phyloP scores from a whole-genome alignment of 2,888 invertebrate genomes.

The Lithosia quadra region DNA sequence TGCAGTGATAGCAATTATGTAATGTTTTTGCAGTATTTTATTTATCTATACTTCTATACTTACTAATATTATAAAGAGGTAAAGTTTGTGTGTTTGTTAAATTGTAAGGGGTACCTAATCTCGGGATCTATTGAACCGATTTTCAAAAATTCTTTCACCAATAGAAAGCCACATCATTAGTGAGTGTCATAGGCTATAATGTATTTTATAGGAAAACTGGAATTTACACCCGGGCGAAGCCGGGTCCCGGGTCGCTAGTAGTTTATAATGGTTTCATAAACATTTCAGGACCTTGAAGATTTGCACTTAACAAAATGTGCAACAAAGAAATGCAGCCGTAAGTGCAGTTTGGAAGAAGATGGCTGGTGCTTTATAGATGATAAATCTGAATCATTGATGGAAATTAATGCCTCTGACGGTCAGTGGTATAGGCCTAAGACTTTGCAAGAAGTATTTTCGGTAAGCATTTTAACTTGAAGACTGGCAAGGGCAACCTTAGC shows the following conservation, averaged over 20 bases:
- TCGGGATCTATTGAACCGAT: too few relatives aligned
- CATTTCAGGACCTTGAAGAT: slow-evolving; percentile 80
- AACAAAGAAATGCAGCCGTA: slow-evolving; percentile 56
- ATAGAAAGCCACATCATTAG: too few relatives aligned
- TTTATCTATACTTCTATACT: too few relatives aligned
- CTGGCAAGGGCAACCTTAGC: too few relatives aligned
- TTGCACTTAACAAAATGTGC: slow-evolving; percentile 65
- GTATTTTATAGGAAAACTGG: too few relatives aligned
- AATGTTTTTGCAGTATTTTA: neutral
- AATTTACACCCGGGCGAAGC: too few relatives aligned
- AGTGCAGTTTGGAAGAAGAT: slow-evolving; percentile 55
- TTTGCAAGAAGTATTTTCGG: slow-evolving; percentile 85
- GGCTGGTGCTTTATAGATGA: slow-evolving; percentile 74
- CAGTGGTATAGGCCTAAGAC: slow-evolving; percentile 88
- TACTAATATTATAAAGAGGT: too few relatives aligned
- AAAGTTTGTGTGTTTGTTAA: too few relatives aligned
- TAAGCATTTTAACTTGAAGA: slow-evolving; percentile 57
- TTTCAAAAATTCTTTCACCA: too few relatives aligned
- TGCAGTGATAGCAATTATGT: neutral
- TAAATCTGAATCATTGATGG: slow-evolving; percentile 56
- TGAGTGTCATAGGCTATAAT: too few relatives aligned
- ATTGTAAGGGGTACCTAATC: too few relatives aligned
- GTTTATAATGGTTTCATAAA: neutral
- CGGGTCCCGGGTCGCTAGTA: too few relatives aligned
- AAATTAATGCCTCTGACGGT: slow-evolving; percentile 64